Evolutionary conservation across 2,888 invertebrate species (phyloP).

Genomic region (Ectemnius cavifrons): DNA sequence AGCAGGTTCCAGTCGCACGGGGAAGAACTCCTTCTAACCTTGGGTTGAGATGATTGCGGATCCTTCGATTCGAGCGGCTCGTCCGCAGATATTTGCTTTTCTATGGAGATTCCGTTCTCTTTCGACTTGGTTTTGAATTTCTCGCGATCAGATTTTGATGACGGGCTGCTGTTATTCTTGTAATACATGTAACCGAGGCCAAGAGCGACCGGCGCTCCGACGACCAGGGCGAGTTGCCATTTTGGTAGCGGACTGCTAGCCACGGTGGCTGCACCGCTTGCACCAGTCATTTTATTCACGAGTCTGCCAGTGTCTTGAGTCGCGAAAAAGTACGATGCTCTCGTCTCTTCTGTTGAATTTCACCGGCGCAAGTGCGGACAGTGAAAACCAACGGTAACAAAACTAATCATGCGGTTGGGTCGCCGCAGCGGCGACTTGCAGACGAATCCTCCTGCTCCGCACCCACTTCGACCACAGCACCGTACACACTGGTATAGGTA

Average conservation of each 20-base stretch:
- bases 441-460: conserved; percentile 25
- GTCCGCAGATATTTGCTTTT: conserved; percentile 82
- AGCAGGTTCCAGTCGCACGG: too few relatives aligned
- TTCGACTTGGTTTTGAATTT: conserved; percentile 69
- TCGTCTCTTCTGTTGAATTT: neutral
- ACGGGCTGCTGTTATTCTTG: conserved; percentile 79
- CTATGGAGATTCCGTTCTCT: conserved; percentile 77
- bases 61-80: conserved; percentile 72
- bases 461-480: too few relatives aligned
- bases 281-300: conserved; percentile 62
- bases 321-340: conserved; percentile 6
- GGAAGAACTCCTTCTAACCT: conserved; percentile 65
- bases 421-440: conserved; percentile 17
- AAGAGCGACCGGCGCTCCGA: conserved; percentile 90
- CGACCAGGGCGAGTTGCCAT: conserved; percentile 92
- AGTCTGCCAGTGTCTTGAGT: conserved; percentile 6
- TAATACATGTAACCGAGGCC: conserved; percentile 90
- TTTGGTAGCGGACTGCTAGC: conserved; percentile 83
- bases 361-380: conserved; percentile 22
- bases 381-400: conserved; percentile 15
- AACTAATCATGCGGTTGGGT: conserved; percentile 31
- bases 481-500: too few relatives aligned
- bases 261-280: conserved; percentile 64
- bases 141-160: conserved; percentile 57
- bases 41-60: conserved; percentile 15